Evolutionary conservation across 2,113 vertebrate species (phyloP).

Genomic region (Mandrillus leucophaeus): DNA sequence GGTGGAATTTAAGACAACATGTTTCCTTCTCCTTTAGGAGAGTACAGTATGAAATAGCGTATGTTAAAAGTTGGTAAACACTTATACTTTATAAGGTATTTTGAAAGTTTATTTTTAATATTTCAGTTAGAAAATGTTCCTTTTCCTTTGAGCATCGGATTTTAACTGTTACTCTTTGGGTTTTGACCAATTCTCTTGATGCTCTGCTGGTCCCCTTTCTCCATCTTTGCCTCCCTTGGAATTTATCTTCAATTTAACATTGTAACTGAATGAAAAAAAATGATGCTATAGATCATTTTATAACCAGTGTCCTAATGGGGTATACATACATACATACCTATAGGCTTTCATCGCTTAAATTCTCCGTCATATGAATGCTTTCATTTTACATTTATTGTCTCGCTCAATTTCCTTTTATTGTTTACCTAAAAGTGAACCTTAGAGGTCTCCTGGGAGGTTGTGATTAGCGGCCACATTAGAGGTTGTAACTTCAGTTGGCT

Average conservation of each 20-base stretch:
- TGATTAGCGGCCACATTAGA: constrained; percentile 35
- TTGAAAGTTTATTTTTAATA: constrained; percentile 25
- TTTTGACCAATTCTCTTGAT: constrained; percentile 26
- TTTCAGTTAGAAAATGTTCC: constrained; percentile 27
- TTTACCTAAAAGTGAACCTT: constrained; percentile 43
- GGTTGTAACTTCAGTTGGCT: constrained; percentile 6
- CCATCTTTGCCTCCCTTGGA: background rate
- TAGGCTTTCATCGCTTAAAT: constrained; percentile 7
- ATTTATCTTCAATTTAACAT: constrained; percentile 11
- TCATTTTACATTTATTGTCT: constrained; percentile 49
- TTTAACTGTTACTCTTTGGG: background rate
- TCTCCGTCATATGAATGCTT: constrained; percentile 1
- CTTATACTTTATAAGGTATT: background rate
- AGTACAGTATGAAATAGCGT: background rate
- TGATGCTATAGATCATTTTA: background rate
- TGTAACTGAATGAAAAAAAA: background rate
- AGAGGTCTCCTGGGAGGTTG: background rate
- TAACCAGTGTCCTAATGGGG: background rate
- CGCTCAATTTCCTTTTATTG: constrained; percentile 46
- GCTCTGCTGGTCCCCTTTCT: background rate
- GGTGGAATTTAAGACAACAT: background rate
- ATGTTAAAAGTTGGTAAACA: background rate
- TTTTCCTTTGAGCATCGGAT: background rate
- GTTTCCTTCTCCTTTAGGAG: background rate
- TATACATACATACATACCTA: background rate